Evolutionary conservation across 2,797 vertebrate species (phyloP), one percentile per base, ranked within the genome.

Genomic region (Tragopan temminckii): DNA sequence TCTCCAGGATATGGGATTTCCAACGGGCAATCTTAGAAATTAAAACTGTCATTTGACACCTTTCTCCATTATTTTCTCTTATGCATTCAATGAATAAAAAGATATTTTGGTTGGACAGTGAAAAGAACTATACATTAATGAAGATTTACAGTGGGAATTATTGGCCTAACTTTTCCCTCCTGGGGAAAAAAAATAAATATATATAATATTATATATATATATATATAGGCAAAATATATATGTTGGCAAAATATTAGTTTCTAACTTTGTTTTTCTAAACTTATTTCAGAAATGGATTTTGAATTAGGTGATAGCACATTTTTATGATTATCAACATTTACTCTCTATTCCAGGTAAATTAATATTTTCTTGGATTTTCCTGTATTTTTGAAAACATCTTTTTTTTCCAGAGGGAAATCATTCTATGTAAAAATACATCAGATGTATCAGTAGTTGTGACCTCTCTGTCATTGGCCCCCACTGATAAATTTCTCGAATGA

Each of bases 401-500:
- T 25, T 69, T 67, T 63, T 81, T 66, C 66, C 71, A 80, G 53
- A 87, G 62, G 42, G 4, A 25, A 92, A 91, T 89, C 86, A 74
- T 55, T 91, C 38, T 18, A 29, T 31, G 48, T 71, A 74, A 91
- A 95, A 95, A 86, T 80, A 29, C 40, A 86, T 76, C 53, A 80
- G 68, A 86, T 69, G 27, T 84, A 94, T 90, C 71, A 72, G 63
- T 35, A 89, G 33, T 48, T 59, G 57, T 93, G 80, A 93, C 83
- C 72, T 91, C 59, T 87, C 42, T 95, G 90, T 92, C 92, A 91
- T 68, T 82, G 88, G 43, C 35, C 62, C 38, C 59, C 77, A 21
- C 21, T 92, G 90, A 95, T 81, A 92, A 75, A 93, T 97, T 90
- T 95, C 88, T 88, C 0, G 0, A 88, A 91, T 45, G 35, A 95